Percentiles rank a stretch among this genome's conserved stretches.
Conservation (phyloP, 2,888 invertebrate species). For the Aelia acuminata region DNA sequence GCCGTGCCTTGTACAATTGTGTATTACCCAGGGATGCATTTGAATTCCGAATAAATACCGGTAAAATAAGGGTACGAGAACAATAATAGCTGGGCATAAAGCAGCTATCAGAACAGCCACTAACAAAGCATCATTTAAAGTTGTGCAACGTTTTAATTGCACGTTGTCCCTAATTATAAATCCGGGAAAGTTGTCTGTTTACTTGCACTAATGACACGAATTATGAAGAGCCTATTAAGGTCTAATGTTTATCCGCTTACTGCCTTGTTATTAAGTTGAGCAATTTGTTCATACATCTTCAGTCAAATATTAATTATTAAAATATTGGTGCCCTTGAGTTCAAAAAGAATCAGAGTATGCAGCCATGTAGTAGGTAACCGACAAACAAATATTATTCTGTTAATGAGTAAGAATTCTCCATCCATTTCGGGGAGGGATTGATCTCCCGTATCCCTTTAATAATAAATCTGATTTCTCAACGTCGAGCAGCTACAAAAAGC, state of each 20-base stretch:
- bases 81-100: neutral
- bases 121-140: conserved; percentile 37
- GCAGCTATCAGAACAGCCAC: neutral
- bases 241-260: neutral
- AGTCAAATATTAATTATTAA: no score
- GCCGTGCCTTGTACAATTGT: no score
- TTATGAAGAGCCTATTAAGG: conserved; percentile 2
- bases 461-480: no score
- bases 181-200: neutral
- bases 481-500: no score
- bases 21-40: no score
- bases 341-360: no score
- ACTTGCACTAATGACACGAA: conserved; percentile 5
- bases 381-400: no score
- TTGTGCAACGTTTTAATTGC: conserved; percentile 31
- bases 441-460: no score
- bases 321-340: no score
- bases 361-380: no score
- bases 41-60: neutral
- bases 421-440: no score
- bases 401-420: no score
- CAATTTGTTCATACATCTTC: neutral
- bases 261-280: neutral
- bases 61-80: neutral
- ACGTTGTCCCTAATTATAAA: conserved; percentile 29